Percentiles rank a stretch among this genome's conserved stretches.
These are phyloP conservation scores for Dolichallabes microphthalmus DNA, from an alignment of 2,113 vertebrate species.

Conservation along the genomic window DNA sequence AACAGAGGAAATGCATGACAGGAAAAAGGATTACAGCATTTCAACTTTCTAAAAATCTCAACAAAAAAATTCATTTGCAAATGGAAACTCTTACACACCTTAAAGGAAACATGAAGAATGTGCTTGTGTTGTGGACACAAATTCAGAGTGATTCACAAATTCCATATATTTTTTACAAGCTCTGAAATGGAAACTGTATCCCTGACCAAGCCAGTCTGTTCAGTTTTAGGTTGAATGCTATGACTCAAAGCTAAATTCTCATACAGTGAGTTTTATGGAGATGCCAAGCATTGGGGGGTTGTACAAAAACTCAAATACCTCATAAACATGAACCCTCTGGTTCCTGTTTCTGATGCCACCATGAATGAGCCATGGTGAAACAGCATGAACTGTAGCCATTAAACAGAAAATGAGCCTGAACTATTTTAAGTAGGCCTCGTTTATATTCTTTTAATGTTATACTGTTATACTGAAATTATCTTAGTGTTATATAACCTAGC, in stretches of 20 bases:
- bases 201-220: conserved; percentile 23
- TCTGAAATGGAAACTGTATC: conserved; percentile 28
- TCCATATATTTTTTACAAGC: conserved; percentile 49
- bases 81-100: conserved; percentile 39
- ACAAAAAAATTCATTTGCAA: conserved; percentile 5
- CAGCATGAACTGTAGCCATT: not conserved
- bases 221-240: conserved; percentile 2
- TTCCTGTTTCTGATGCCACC: not conserved
- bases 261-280: not conserved
- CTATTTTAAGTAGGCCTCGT: conserved; percentile 25
- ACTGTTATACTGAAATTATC: too few relatives aligned
- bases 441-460: not conserved
- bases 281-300: not conserved
- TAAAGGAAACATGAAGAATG: conserved; percentile 8
- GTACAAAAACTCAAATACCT: not conserved
- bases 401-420: conserved; percentile 8
- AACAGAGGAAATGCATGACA: not conserved
- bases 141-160: conserved; percentile 52
- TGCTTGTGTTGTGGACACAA: conserved; percentile 40
- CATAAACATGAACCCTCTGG: not conserved
- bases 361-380: conserved; percentile 8
- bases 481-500: not conserved
- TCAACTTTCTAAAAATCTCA: conserved; percentile 11
- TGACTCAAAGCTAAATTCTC: conserved; percentile 26
- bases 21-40: not conserved